phyloP scores from a whole-genome alignment of 2,888 invertebrate species.

The Gortyna flavago region DNA sequence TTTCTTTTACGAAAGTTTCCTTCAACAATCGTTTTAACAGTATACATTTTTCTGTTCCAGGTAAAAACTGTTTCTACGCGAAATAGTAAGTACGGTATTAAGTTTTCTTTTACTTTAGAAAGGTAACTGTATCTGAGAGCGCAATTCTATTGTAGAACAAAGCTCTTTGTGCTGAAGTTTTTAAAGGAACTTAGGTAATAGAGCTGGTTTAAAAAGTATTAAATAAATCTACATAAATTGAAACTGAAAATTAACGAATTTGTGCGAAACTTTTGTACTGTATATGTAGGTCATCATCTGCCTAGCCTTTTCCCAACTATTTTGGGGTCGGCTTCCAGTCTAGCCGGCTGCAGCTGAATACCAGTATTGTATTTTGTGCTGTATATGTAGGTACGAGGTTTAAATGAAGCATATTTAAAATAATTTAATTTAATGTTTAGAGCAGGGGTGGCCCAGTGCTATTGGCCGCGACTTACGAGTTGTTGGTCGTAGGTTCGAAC shows the following conservation, averaged over 20 bases:
- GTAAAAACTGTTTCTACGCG: constrained; percentile 35
- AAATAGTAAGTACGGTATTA: constrained; percentile 37
- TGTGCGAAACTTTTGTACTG: background rate
- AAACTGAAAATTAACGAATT: background rate
- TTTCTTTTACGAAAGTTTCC: constrained; percentile 21
- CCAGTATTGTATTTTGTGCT: too few species aligned
- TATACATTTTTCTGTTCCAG: constrained; percentile 48
- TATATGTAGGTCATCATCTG: too few species aligned
- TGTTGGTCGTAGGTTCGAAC: too few species aligned
- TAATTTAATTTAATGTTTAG: too few species aligned
- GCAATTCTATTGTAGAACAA: constrained; percentile 38
- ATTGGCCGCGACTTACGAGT: too few species aligned
- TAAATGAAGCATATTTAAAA: background rate
- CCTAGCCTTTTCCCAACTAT: too few species aligned
- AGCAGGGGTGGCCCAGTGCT: too few species aligned
- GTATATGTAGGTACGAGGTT: background rate
- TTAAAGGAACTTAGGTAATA: background rate
- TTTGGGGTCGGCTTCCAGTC: too few species aligned
- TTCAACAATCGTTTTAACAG: constrained; percentile 17
- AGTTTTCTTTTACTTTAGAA: constrained; percentile 37
- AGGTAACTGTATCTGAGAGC: constrained; percentile 21
- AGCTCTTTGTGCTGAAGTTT: constrained; percentile 43
- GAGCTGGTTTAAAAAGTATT: background rate
- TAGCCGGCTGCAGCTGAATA: too few species aligned
- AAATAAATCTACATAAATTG: background rate